These are phyloP conservation scores for Turnix velox DNA, from an alignment of 2,113 vertebrate genomes.

Conservation along the genomic window DNA sequence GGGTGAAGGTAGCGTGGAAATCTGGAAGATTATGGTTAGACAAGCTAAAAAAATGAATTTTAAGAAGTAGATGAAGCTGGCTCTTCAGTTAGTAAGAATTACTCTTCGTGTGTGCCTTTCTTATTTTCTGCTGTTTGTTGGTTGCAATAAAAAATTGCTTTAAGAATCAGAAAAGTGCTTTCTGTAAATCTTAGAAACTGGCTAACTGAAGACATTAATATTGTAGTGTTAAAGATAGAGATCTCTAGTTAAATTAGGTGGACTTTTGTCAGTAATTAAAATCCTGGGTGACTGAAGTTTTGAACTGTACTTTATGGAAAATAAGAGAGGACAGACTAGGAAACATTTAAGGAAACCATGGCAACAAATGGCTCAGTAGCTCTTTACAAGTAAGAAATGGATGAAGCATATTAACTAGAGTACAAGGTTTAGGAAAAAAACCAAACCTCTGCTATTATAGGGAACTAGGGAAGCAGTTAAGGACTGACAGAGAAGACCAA, in stretches of 20 bases:
- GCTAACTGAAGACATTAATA: not conserved
- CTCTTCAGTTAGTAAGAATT: not conserved
- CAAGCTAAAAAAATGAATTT: not conserved
- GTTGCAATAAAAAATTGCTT: not conserved
- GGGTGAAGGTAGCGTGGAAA: not conserved
- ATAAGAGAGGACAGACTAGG: not conserved
- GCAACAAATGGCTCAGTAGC: slow-evolving; percentile 2
- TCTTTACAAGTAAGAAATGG: not conserved
- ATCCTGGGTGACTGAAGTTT: not conserved
- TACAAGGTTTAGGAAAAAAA: not conserved
- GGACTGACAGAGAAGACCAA: not conserved
- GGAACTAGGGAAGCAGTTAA: not conserved
- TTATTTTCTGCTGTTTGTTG: not conserved
- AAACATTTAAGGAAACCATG: slow-evolving; percentile 17
- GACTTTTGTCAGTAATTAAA: not conserved
- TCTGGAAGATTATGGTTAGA: not conserved
- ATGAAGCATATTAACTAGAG: not conserved
- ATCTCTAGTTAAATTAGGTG: not conserved
- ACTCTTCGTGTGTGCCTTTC: not conserved
- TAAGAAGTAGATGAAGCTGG: not conserved
- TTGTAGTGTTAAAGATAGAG: not conserved
- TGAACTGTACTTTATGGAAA: not conserved
- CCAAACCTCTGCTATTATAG: not conserved
- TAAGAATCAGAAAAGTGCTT: not conserved
- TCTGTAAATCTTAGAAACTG: not conserved